These are phyloP conservation scores for Tetramorium bicarinatum DNA, from an alignment of 2,888 invertebrate genomes.

Conservation along the genomic window DNA sequence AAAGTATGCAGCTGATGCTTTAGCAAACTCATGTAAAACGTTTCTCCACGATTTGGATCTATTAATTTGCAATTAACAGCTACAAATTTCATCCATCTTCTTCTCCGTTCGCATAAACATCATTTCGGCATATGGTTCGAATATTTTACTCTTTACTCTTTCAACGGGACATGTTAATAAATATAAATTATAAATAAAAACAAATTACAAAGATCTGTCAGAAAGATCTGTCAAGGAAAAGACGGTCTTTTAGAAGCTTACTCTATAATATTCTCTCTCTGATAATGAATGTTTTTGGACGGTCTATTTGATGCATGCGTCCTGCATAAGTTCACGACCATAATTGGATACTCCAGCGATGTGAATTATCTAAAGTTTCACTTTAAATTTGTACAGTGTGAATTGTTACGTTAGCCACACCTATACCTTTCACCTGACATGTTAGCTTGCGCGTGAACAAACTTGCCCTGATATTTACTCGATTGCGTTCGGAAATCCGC, in stretches of 20 bases:
- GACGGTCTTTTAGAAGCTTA: not conserved
- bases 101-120: not conserved
- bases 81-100: not conserved
- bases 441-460: slow-evolving; percentile 51
- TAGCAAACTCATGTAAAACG: not conserved
- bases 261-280: not conserved
- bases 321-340: slow-evolving; percentile 16
- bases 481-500: slow-evolving; percentile 20
- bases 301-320: slow-evolving; percentile 23
- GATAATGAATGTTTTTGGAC: slow-evolving; percentile 7
- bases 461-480: slow-evolving; percentile 25
- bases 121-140: not conserved
- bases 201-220: not conserved
- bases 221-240: not conserved
- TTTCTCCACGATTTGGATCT: not conserved
- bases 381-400: slow-evolving; percentile 58
- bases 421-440: slow-evolving; percentile 71
- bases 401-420: slow-evolving; percentile 66
- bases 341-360: slow-evolving; percentile 47
- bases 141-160: not conserved
- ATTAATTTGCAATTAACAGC: not conserved
- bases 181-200: not conserved
- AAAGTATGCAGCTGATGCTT: slow-evolving; percentile 23
- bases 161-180: not conserved
- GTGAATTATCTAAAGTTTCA: slow-evolving; percentile 59